Conservation (phyloP, 1,140 invertebrate species). For the Cotesia glomerata region DNA sequence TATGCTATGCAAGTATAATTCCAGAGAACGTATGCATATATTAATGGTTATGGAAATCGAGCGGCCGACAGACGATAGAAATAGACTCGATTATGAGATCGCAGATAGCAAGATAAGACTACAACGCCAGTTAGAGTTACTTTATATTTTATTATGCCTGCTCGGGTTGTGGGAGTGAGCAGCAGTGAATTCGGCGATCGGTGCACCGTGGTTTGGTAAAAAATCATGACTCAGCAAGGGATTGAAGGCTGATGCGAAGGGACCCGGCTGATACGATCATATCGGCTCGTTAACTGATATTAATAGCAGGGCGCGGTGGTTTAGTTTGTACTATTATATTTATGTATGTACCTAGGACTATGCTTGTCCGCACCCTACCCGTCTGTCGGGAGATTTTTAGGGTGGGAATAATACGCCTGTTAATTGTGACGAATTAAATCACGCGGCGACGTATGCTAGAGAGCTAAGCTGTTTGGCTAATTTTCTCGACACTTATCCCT, state of each 20-base stretch:
- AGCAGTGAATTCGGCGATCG: too few relatives aligned
- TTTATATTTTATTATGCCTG: too few relatives aligned
- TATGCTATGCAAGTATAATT: conserved; percentile 59
- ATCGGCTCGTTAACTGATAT: conserved; percentile 63
- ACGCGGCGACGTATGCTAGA: conserved; percentile 40
- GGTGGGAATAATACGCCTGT: conserved; percentile 32
- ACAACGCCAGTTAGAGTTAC: too few relatives aligned
- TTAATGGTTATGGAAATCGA: conserved; percentile 61
- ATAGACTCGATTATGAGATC: conserved; percentile 2
- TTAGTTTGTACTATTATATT: neutral
- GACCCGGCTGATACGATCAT: conserved; percentile 50
- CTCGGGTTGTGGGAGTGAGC: too few relatives aligned
- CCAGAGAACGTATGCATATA: conserved; percentile 50
- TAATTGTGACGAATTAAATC: conserved; percentile 61
- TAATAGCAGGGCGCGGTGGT: conserved; percentile 61
- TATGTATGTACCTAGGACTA: neutral
- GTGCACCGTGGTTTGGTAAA: neutral
- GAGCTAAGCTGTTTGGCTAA: neutral
- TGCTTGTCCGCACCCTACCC: neutral
- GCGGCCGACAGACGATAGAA: conserved; percentile 21
- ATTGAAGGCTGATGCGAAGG: neutral
- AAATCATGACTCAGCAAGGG: neutral
- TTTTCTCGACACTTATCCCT: neutral
- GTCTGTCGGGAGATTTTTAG: conserved; percentile 8
- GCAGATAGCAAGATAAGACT: too few relatives aligned